Evolutionary conservation across 2,113 vertebrate genomes (phyloP).

Genomic region (Catharus fuscescens): DNA sequence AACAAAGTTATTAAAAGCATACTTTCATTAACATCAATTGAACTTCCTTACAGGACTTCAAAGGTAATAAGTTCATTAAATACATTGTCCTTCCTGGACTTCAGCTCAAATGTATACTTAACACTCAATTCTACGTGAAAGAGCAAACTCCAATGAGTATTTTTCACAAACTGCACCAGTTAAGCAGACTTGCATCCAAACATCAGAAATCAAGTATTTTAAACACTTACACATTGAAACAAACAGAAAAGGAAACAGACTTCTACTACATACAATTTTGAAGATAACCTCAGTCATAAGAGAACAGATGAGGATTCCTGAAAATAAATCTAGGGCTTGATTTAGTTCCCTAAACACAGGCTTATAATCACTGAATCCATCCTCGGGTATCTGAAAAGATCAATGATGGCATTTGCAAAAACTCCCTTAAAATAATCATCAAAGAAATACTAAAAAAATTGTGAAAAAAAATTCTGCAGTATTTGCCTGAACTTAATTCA

Average conservation of each 20-base stretch:
- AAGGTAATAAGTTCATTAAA: slow-evolving; percentile 4
- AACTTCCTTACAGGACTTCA: background rate
- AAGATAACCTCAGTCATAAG: background rate
- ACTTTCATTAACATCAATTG: slow-evolving; percentile 31
- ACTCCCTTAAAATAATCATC: background rate
- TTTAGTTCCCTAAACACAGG: background rate
- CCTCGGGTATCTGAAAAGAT: background rate
- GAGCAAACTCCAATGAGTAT: background rate
- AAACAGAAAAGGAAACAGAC: background rate
- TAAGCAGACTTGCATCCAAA: background rate
- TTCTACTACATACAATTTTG: background rate
- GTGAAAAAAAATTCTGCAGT: background rate
- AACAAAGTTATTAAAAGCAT: background rate
- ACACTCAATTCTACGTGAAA: background rate
- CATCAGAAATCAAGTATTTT: background rate
- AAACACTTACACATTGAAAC: background rate
- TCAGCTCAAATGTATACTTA: background rate
- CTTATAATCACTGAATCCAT: background rate
- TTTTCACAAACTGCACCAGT: background rate
- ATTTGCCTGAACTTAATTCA: background rate
- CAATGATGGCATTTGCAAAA: background rate
- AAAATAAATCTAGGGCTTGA: background rate
- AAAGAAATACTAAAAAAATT: background rate
- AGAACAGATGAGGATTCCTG: background rate
- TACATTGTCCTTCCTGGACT: background rate